Conservation (phyloP, 2,113 vertebrate genomes). For the Panthera leo region DNA sequence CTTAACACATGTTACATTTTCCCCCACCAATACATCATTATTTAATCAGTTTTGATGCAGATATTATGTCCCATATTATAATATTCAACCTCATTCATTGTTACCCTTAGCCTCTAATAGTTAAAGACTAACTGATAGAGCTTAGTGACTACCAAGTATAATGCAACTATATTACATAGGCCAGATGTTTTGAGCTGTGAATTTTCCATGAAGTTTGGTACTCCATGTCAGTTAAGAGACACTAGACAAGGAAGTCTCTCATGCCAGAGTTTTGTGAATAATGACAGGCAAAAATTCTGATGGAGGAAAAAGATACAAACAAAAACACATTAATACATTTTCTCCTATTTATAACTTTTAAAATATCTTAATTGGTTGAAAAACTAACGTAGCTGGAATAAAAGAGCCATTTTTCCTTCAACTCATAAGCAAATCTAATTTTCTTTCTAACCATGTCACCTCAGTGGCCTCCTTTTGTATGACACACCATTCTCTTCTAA, state of each 20-base stretch:
- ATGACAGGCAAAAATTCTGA: not conserved
- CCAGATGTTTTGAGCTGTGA: not conserved
- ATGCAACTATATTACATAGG: not conserved
- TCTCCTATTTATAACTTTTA: not conserved
- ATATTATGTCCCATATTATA: not conserved
- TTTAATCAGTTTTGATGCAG: not conserved
- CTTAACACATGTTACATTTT: not conserved
- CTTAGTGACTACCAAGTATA: not conserved
- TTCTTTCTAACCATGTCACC: conserved; percentile 77
- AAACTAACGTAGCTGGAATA: conserved; percentile 67
- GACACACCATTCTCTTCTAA: conserved; percentile 76
- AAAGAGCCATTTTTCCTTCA: conserved; percentile 61
- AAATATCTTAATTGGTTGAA: conserved; percentile 50
- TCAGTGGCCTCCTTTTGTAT: conserved; percentile 77
- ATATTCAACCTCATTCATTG: not conserved
- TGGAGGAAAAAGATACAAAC: not conserved
- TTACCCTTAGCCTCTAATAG: not conserved
- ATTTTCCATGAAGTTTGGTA: not conserved
- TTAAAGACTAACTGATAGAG: not conserved
- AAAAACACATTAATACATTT: not conserved
- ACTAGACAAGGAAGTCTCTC: not conserved
- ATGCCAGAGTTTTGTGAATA: not conserved
- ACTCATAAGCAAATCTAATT: conserved; percentile 72
- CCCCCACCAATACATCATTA: not conserved
- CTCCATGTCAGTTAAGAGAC: not conserved